Evolutionary conservation across 1,140 invertebrate genomes (phyloP).

Genomic region (Varroa destructor): DNA sequence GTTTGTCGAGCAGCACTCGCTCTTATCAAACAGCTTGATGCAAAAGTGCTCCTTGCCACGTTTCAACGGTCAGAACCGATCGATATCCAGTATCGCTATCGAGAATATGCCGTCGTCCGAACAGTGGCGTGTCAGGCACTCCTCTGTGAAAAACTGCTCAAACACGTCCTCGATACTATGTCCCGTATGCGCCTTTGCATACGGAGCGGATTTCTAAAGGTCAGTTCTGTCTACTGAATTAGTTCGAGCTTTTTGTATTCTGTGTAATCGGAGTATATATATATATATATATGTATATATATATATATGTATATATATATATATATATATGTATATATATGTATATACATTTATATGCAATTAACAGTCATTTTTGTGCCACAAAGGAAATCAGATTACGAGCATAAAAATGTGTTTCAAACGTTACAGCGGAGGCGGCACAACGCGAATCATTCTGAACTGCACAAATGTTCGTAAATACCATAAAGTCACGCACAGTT

Average conservation of each 20-base stretch:
- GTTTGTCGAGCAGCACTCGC: constrained; percentile 1
- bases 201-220: constrained; percentile 16
- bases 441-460: too few relatives aligned
- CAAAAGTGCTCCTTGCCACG: background rate
- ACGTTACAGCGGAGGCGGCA: too few relatives aligned
- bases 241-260: background rate
- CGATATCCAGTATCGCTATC: constrained; percentile 3
- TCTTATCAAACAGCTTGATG: background rate
- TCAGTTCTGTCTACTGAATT: background rate
- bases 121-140: background rate
- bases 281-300: too few relatives aligned
- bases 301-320: too few relatives aligned
- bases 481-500: too few relatives aligned
- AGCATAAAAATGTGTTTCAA: too few relatives aligned
- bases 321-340: too few relatives aligned
- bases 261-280: background rate
- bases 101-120: constrained; percentile 1
- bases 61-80: background rate
- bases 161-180: background rate
- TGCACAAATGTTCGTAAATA: too few relatives aligned
- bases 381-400: background rate
- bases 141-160: background rate
- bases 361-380: too few relatives aligned
- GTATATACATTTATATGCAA: too few relatives aligned
- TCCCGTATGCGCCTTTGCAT: background rate